These are phyloP conservation scores for Pocota personata DNA, from an alignment of 2,888 invertebrate species.

Conservation along the genomic window DNA sequence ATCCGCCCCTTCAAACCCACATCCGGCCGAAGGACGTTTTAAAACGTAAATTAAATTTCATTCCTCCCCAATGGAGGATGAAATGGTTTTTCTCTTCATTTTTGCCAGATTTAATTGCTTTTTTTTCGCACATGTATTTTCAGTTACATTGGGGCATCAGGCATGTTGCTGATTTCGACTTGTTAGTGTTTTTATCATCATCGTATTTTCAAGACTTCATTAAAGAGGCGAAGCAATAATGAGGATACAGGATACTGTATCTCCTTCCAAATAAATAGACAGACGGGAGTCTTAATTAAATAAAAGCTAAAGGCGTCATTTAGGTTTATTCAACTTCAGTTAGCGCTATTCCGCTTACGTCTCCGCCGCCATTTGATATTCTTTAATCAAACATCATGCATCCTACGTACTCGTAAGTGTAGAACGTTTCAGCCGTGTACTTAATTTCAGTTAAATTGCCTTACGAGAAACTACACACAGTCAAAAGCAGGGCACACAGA, in stretches of 20 bases:
- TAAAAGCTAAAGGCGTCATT: conserved; percentile 46
- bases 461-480: conserved; percentile 23
- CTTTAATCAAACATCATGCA: conserved; percentile 55
- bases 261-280: not conserved
- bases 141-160: conserved; percentile 19
- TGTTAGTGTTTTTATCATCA: not conserved
- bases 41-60: conserved; percentile 43
- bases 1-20: too few species aligned
- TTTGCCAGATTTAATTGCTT: conserved; percentile 63
- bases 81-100: conserved; percentile 47
- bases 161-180: not conserved
- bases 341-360: conserved; percentile 19
- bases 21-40: conserved; percentile 29
- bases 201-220: conserved; percentile 10
- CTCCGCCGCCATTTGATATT: conserved; percentile 37
- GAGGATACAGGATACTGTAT: not conserved
- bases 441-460: conserved; percentile 61
- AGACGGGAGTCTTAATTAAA: conserved; percentile 55
- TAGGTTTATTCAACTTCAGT: conserved; percentile 41
- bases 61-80: conserved; percentile 22
- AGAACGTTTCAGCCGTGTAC: conserved; percentile 16
- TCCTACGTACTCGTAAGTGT: not conserved
- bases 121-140: conserved; percentile 15
- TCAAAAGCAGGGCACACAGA: not conserved
- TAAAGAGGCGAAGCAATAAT: not conserved